Percentiles rank a stretch among this genome's conserved stretches.
These are phyloP conservation scores for Lottia gigantea DNA, from an alignment of 2,888 invertebrate species.

Conservation along the genomic window DNA sequence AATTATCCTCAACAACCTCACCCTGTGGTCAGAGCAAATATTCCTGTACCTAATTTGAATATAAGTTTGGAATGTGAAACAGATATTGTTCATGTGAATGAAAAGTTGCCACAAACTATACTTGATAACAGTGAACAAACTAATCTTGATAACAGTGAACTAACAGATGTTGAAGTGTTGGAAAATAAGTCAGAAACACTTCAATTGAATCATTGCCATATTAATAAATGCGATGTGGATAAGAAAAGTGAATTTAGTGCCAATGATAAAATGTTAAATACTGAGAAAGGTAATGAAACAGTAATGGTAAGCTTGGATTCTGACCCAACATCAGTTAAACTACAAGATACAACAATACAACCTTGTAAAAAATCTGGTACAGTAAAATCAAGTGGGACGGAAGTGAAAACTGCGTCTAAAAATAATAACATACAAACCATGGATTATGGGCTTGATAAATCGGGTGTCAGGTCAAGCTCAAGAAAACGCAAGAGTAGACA, in stretches of 20 bases:
- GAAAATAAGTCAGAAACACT: background rate
- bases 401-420: background rate
- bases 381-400: background rate
- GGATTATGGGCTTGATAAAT: background rate
- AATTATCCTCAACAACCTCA: background rate
- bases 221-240: background rate
- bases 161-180: background rate
- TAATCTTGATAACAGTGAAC: background rate
- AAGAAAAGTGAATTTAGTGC: no score
- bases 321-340: background rate
- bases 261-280: no score
- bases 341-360: background rate
- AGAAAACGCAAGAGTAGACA: slow-evolving; percentile 63
- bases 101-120: background rate
- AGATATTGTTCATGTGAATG: background rate
- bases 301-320: background rate
- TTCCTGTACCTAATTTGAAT: background rate
- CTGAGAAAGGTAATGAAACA: background rate
- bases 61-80: no score
- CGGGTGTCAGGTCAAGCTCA: slow-evolving; percentile 50
- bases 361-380: background rate
- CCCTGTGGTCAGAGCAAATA: background rate
- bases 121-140: background rate
- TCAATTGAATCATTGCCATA: background rate
- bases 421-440: background rate